Base-by-base conservation (phyloP, 1,140 invertebrate species). In the Ips typographus region DNA sequence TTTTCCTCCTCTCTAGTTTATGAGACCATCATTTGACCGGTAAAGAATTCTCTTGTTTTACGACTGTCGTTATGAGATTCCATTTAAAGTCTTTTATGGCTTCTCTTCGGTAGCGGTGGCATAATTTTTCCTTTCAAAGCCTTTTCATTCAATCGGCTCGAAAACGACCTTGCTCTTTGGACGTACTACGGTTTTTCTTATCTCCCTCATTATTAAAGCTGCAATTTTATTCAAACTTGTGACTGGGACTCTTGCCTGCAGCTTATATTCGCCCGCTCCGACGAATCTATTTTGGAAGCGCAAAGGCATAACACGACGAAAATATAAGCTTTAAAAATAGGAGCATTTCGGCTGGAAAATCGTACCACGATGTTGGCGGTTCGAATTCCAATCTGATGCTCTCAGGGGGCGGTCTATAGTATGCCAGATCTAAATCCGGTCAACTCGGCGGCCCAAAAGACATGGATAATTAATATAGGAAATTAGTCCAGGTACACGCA, bases 401-500 rank as follows among this genome's bases (percentile, higher is more conserved):
- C 44, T 22, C 22, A 22, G 44, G 22, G 44, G 44, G 1, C 3
- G 44, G 7, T 22, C 44, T 8, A 49, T 49, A 22, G 22, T 49
- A 49, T 49, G 22, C 44, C 44, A 49, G 44, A 49, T 22, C 22
- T 22, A 49, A 49, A 49, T 49, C 44, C 22, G 44, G 44, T 49
- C 44, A 49, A 8, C 22, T 8, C 6, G 44, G 44, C 6, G 44
- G 44, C 44, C 44, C 44, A 3, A 3, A 49, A 49, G 22, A 1
- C 7, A 8, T 49, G 44, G 7, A 22, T 49, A 22, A 49, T 49
- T 49, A 49, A 49, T 49, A 49, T 6, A 22, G 44, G 44, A 36
- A 60, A 53, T 52, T 62, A 68, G 49, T 60, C 49, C 59, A 63
- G 51, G 49, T 57, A 59, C 22, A 67, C 68, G 56, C 62, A 65